Evolutionary conservation across 2,797 vertebrate species (phyloP).

Genomic region (Sebastes matsubarae): DNA sequence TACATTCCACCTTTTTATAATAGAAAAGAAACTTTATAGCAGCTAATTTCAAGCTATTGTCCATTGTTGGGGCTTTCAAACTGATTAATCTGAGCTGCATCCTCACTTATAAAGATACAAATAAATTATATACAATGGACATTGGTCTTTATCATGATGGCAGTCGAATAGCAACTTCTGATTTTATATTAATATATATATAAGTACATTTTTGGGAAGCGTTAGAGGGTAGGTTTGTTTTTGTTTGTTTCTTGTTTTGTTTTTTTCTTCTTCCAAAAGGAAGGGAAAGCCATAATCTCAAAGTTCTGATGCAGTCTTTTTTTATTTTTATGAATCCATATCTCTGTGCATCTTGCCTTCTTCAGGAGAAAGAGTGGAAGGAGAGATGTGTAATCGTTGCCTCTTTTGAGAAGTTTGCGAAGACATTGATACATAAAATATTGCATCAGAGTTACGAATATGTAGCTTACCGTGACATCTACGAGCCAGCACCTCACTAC

Average conservation of each 20-base stretch:
- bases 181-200: too few relatives aligned
- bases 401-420: neutral
- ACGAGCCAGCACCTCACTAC: neutral
- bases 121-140: neutral
- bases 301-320: neutral
- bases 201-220: neutral
- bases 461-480: neutral
- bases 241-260: neutral
- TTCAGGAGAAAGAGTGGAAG: neutral
- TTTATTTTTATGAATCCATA: neutral
- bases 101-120: neutral
- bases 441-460: neutral
- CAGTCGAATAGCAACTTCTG: neutral
- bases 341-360: neutral
- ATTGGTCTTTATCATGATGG: neutral
- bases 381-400: neutral
- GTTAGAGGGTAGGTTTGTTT: neutral
- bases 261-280: neutral
- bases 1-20: slow-evolving; percentile 52
- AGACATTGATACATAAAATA: neutral
- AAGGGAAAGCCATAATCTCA: neutral
- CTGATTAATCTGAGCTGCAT: slow-evolving; percentile 35
- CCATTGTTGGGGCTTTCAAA: slow-evolving; percentile 54
- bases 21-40: slow-evolving; percentile 35
- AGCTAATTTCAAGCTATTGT: slow-evolving; percentile 11